Evolutionary conservation across 2,797 vertebrate genomes (phyloP).

Genomic region (Lagorchestes hirsutus): DNA sequence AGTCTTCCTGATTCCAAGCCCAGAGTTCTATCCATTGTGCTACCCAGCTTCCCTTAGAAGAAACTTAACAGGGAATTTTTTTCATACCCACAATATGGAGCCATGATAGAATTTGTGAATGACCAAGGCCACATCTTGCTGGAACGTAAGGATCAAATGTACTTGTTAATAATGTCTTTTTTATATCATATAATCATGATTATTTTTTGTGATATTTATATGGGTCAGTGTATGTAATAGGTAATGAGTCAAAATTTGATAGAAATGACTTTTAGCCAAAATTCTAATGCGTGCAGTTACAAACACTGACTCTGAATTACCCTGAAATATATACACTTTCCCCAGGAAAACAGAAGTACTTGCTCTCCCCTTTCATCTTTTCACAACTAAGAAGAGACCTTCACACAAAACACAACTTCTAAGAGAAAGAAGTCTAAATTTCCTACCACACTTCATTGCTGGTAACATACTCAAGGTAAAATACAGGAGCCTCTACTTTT

Average conservation of each 20-base stretch:
- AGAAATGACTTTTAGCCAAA: background rate
- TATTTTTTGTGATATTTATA: background rate
- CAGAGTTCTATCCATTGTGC: background rate
- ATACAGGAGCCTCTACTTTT: background rate
- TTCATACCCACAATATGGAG: background rate
- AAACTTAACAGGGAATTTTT: background rate
- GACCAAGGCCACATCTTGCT: background rate
- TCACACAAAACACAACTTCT: background rate
- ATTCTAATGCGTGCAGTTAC: background rate
- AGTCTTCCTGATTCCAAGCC: background rate
- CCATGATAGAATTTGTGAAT: background rate
- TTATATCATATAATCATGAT: background rate
- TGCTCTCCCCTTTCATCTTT: background rate
- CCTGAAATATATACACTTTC: background rate
- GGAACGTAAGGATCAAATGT: background rate
- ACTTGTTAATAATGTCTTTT: background rate
- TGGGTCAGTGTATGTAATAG: background rate
- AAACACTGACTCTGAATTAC: background rate
- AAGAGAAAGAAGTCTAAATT: background rate
- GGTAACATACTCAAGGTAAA: no score
- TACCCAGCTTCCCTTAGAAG: background rate
- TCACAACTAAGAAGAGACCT: fast-evolving
- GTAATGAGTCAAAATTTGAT: background rate
- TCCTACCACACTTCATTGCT: background rate
- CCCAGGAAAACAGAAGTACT: background rate